Percentiles rank a stretch among this genome's conserved stretches.
Evolutionary conservation across 2,888 invertebrate genomes (phyloP).

Genomic region (Archips crataeganus): DNA sequence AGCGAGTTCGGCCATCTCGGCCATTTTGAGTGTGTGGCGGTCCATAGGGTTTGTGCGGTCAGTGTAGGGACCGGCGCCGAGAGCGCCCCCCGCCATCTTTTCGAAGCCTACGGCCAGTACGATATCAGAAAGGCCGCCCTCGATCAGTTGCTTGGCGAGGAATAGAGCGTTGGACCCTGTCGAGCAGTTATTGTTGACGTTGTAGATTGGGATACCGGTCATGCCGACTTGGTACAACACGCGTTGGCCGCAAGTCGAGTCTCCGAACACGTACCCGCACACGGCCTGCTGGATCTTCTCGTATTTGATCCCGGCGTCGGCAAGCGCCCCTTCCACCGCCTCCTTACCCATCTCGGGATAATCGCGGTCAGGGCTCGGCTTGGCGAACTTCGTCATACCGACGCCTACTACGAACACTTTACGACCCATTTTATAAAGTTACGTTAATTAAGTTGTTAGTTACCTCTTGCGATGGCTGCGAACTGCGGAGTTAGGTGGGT

Average conservation of each 20-base stretch:
- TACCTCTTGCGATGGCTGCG: conserved; percentile 72
- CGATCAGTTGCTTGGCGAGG: conserved; percentile 96
- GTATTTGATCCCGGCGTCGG: conserved; percentile 92
- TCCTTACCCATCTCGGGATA: conserved; percentile 98
- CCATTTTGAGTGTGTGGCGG: conserved; percentile 94
- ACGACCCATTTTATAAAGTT: conserved; percentile 72
- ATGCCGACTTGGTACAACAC: conserved; percentile 97
- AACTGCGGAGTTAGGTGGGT: conserved; percentile 52
- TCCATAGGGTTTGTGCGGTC: conserved; percentile 97
- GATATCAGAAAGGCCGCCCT: conserved; percentile 94
- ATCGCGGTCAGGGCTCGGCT: conserved; percentile 95
- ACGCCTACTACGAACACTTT: conserved; percentile 97
- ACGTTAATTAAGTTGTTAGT: conserved; percentile 58
- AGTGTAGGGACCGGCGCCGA: conserved; percentile 89
- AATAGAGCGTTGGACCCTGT: conserved; percentile 97
- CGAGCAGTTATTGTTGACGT: conserved; percentile 99
- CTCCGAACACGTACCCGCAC: conserved; percentile 97
- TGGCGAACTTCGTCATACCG: conserved; percentile 99
- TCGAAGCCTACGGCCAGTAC: conserved; percentile 98
- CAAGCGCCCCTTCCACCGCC: conserved; percentile 94
- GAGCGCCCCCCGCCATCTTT: conserved; percentile 98
- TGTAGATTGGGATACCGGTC: conserved; percentile 98
- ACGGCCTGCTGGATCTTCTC: conserved; percentile 94
- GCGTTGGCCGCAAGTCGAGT: conserved; percentile 98
- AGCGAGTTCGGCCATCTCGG: conserved; percentile 92